Percentiles rank a stretch among this genome's conserved stretches.
These are phyloP conservation scores for Vipera latastei DNA, from an alignment of 2,797 vertebrate species.

Conservation along the genomic window DNA sequence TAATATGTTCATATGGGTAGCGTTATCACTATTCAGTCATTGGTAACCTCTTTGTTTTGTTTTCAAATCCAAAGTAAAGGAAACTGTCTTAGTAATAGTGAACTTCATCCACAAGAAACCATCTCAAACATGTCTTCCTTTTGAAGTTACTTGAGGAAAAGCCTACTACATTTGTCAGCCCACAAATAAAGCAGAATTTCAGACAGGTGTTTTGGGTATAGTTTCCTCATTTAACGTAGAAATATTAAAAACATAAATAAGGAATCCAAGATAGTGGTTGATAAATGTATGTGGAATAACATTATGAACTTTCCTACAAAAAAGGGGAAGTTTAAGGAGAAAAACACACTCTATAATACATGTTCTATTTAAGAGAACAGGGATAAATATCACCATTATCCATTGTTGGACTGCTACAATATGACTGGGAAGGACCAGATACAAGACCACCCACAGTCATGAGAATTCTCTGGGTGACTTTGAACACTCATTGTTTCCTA, in stretches of 20 bases:
- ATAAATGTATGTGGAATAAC: slow-evolving; percentile 16
- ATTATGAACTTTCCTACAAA: slow-evolving; percentile 35
- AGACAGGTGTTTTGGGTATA: background rate
- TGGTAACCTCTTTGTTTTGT: slow-evolving; percentile 35
- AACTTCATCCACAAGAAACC: background rate
- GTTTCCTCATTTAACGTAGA: background rate
- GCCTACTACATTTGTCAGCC: background rate
- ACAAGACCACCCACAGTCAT: background rate
- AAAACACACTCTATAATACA: background rate
- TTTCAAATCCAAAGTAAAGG: background rate
- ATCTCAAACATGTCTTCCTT: background rate
- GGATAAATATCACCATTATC: background rate
- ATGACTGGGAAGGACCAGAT: background rate
- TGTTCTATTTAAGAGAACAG: background rate
- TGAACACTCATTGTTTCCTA: background rate
- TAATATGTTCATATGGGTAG: slow-evolving; percentile 49
- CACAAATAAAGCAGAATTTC: background rate
- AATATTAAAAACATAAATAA: slow-evolving; percentile 19
- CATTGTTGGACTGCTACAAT: background rate
- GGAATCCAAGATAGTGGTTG: background rate
- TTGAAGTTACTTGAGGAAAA: background rate
- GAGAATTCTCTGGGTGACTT: background rate
- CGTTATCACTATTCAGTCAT: slow-evolving; percentile 34
- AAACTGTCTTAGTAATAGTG: background rate
- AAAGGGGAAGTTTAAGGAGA: background rate